phyloP scores from a whole-genome alignment of 2,888 invertebrate species.

The Amphiduros pacificus region DNA sequence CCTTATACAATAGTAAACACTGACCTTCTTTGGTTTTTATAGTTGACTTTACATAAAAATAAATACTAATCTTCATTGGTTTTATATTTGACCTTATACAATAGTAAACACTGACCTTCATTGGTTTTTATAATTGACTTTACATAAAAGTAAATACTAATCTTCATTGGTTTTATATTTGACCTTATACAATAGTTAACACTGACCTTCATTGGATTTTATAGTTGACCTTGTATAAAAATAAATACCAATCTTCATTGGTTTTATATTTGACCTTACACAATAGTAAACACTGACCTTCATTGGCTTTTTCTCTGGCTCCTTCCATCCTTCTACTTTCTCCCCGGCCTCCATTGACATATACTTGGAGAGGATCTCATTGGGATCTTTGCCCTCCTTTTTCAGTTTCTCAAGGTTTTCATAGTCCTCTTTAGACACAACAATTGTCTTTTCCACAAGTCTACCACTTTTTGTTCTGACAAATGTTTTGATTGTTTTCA shows the following conservation, averaged over 20 bases:
- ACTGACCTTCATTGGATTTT: constrained; percentile 49
- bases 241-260: background rate
- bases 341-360: constrained; percentile 49
- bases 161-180: background rate
- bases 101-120: constrained; percentile 52
- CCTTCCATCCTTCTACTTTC: constrained; percentile 50
- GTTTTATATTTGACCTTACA: background rate
- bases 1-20: constrained; percentile 32
- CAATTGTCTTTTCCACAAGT: constrained; percentile 52
- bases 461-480: constrained; percentile 57
- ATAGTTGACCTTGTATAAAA: background rate
- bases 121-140: constrained; percentile 37
- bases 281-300: constrained; percentile 50
- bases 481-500: constrained; percentile 55
- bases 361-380: constrained; percentile 51
- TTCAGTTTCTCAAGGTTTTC: constrained; percentile 42
- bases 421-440: constrained; percentile 55
- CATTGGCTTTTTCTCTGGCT: constrained; percentile 45
- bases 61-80: background rate
- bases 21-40: constrained; percentile 51
- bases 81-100: background rate
- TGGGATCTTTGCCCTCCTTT: constrained; percentile 47
- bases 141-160: background rate
- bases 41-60: background rate
- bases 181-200: too few species aligned